Conservation (phyloP, 2,888 invertebrate species). For the Limnephilus marmoratus region DNA sequence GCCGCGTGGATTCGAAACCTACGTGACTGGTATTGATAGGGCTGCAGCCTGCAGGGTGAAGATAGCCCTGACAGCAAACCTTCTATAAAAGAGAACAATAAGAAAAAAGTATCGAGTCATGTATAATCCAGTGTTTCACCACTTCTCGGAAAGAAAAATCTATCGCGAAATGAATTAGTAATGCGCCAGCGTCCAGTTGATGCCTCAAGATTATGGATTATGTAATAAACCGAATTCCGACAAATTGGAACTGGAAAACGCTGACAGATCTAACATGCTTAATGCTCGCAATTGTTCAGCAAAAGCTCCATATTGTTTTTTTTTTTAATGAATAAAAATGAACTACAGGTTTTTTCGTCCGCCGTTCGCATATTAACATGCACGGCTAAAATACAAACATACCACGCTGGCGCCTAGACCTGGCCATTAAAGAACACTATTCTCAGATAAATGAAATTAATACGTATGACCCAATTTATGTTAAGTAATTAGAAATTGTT, state of each 20-base stretch:
- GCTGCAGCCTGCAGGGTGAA: not conserved
- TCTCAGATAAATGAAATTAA: not conserved
- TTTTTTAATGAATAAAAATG: constrained; percentile 5
- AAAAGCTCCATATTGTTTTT: not conserved
- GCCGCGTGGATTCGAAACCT: not conserved
- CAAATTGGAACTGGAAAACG: not conserved
- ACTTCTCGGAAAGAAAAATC: not conserved
- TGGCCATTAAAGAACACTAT: not conserved
- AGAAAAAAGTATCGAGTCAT: not conserved
- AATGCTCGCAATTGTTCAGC: not conserved
- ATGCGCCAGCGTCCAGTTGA: not conserved
- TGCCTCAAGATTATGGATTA: not conserved
- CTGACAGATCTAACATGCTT: not conserved
- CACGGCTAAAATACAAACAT: not conserved
- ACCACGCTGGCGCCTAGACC: not conserved
- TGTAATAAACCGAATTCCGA: not conserved
- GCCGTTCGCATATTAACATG: not conserved
- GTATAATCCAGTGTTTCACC: not conserved
- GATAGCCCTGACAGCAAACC: not conserved
- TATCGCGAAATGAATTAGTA: not conserved
- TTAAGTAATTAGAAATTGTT: not conserved
- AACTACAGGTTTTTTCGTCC: constrained; percentile 11
- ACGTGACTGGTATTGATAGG: not conserved
- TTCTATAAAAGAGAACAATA: not conserved
- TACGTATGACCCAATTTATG: not conserved